Evolutionary conservation across 1,140 invertebrate genomes (phyloP).

Genomic region (Lethrus apterus): DNA sequence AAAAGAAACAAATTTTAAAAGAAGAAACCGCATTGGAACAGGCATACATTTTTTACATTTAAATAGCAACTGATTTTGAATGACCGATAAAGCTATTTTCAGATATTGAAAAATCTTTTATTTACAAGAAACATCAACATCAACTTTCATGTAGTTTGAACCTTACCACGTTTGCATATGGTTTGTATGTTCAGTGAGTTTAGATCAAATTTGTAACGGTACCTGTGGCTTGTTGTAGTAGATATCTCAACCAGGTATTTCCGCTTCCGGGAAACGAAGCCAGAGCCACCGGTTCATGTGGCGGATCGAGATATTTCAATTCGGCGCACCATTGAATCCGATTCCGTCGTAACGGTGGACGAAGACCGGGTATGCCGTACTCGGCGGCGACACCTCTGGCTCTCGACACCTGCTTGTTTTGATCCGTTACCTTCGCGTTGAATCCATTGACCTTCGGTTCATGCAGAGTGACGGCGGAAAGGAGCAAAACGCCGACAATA

Average conservation of each 20-base stretch:
- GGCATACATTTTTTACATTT: no score
- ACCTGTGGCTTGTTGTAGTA: constrained; percentile 71
- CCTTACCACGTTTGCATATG: no score
- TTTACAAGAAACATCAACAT: no score
- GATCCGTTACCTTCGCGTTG: constrained; percentile 12
- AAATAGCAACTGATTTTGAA: no score
- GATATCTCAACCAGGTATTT: constrained; percentile 71
- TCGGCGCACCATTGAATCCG: constrained; percentile 46
- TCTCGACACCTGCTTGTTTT: constrained; percentile 18
- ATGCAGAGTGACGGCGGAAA: constrained; percentile 50
- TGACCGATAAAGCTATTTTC: no score
- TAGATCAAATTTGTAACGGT: constrained; percentile 19
- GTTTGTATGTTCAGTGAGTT: background rate
- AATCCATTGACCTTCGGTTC: constrained; percentile 33
- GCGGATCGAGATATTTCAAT: constrained; percentile 39
- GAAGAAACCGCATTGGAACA: no score
- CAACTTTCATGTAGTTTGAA: no score
- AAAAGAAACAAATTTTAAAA: no score
- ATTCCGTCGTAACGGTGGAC: constrained; percentile 30
- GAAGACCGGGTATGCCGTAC: constrained; percentile 25
- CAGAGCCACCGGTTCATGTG: constrained; percentile 48
- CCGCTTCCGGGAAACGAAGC: constrained; percentile 73
- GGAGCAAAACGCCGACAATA: constrained; percentile 47
- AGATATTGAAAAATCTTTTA: no score
- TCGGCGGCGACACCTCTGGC: constrained; percentile 25